Conservation (phyloP, 2,113 vertebrate genomes). For the Scytalopus superciliaris region DNA sequence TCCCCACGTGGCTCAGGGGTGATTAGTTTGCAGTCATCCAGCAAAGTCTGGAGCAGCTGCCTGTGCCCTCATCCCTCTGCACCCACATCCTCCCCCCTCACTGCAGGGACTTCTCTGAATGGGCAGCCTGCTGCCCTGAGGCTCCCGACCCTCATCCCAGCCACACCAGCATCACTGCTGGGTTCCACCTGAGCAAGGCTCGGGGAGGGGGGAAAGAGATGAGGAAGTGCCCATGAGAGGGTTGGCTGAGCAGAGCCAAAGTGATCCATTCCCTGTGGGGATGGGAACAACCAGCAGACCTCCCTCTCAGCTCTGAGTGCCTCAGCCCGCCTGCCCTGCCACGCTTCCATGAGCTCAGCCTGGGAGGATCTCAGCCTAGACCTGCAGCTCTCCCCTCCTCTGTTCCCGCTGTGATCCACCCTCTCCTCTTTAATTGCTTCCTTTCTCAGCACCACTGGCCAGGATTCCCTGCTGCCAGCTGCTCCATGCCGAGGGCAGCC, state of each 20-base stretch:
- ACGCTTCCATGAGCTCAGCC: background rate
- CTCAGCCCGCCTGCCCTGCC: background rate
- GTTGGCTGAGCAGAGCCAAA: background rate
- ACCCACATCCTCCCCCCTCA: rapidly evolving
- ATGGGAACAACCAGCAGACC: background rate
- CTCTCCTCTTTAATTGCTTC: background rate
- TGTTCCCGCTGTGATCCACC: background rate
- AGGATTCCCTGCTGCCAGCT: background rate
- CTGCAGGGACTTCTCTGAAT: background rate
- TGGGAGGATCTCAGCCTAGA: background rate
- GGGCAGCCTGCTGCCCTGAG: rapidly evolving
- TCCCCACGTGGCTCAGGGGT: background rate
- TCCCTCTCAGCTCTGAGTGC: background rate
- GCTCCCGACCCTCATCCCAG: background rate
- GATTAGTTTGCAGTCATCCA: rapidly evolving
- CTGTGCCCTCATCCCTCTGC: rapidly evolving
- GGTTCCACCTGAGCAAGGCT: background rate
- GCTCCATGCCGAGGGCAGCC: background rate
- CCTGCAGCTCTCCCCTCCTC: rapidly evolving
- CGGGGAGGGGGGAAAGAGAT: rapidly evolving
- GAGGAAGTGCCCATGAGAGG: background rate
- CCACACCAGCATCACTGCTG: background rate
- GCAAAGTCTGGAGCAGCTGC: rapidly evolving
- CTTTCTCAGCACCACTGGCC: background rate
- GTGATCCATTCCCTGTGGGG: background rate